Evolutionary conservation across 2,888 invertebrate genomes (phyloP).

Genomic region (Parnassius smintheus): DNA sequence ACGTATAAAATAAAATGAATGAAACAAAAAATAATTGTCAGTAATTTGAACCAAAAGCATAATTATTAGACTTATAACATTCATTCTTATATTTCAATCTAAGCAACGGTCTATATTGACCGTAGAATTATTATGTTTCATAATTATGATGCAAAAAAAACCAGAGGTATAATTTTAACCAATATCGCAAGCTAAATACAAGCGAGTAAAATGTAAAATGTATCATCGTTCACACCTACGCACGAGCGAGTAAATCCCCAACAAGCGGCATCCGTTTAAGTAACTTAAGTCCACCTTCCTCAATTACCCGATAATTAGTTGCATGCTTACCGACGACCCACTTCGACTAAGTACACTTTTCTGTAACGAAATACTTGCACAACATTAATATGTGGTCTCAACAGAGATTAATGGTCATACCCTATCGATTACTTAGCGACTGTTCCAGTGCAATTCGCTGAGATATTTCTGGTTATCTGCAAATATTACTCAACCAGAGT

Average conservation of each 20-base stretch:
- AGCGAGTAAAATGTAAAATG: not conserved
- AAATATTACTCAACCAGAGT: slow-evolving; percentile 1
- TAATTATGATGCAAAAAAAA: too few species aligned
- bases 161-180: too few species aligned
- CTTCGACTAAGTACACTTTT: slow-evolving; percentile 19
- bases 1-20: too few species aligned
- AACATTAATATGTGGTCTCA: slow-evolving; percentile 15
- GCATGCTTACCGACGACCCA: slow-evolving; percentile 15
- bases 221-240: slow-evolving; percentile 1
- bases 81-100: too few species aligned
- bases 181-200: too few species aligned
- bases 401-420: slow-evolving; percentile 6
- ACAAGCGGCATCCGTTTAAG: slow-evolving; percentile 9
- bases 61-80: too few species aligned
- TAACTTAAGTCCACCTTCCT: slow-evolving; percentile 12
- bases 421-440: slow-evolving; percentile 8
- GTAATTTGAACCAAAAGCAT: too few species aligned
- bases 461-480: slow-evolving; percentile 1
- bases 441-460: slow-evolving; percentile 1
- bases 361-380: slow-evolving; percentile 20
- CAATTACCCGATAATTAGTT: slow-evolving; percentile 21
- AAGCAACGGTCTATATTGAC: too few species aligned
- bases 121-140: too few species aligned
- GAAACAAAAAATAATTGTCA: too few species aligned
- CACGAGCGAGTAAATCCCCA: not conserved